phyloP scores from a whole-genome alignment of 2,888 invertebrate species.

The Rhodophaea formosa region DNA sequence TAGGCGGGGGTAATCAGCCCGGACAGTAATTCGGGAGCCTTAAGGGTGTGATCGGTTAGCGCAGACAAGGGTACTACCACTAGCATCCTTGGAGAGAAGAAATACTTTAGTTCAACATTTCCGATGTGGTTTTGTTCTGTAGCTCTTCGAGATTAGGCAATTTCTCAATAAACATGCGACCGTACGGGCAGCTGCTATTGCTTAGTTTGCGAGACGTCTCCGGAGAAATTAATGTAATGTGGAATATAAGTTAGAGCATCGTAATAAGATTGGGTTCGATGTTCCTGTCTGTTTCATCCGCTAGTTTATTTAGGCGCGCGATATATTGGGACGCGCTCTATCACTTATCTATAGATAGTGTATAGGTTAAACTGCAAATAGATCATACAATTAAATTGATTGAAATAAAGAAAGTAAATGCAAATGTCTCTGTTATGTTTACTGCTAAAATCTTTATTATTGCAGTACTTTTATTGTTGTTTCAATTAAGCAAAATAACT shows the following conservation, averaged over 20 bases:
- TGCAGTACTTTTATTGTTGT: too few relatives aligned
- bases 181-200: slow-evolving; percentile 68
- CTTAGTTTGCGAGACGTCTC: slow-evolving; percentile 74
- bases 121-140: slow-evolving; percentile 80
- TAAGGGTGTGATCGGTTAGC: slow-evolving; percentile 79
- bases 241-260: slow-evolving; percentile 65
- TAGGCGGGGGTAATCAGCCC: slow-evolving; percentile 70
- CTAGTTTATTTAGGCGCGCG: slow-evolving; percentile 53
- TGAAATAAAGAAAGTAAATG: too few relatives aligned
- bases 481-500: too few relatives aligned
- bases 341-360: background rate
- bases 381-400: background rate
- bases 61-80: slow-evolving; percentile 76
- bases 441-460: too few relatives aligned
- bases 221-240: slow-evolving; percentile 77
- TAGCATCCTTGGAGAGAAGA: slow-evolving; percentile 76
- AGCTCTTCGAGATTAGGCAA: slow-evolving; percentile 78
- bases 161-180: slow-evolving; percentile 77
- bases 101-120: slow-evolving; percentile 79
- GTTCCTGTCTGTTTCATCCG: slow-evolving; percentile 61
- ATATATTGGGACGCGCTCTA: slow-evolving; percentile 36
- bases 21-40: slow-evolving; percentile 79
- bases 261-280: slow-evolving; percentile 67
- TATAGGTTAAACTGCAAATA: background rate
- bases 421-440: too few relatives aligned